Percentiles rank a stretch among this genome's conserved stretches.
Evolutionary conservation across 2,888 invertebrate genomes (phyloP).

Genomic region (Pyrocoelia pectoralis): DNA sequence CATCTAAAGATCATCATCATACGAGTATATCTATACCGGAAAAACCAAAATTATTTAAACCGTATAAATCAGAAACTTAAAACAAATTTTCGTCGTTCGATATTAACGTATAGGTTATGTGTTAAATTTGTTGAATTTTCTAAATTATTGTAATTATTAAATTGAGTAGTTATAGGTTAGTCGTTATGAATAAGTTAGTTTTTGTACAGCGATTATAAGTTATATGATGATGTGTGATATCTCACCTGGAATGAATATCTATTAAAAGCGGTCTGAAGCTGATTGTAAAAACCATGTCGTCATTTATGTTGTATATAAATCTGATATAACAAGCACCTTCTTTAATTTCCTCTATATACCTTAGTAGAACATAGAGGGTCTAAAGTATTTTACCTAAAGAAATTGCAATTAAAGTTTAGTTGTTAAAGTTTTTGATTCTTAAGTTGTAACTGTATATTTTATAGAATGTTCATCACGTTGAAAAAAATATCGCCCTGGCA

Average conservation of each 20-base stretch:
- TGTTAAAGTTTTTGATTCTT: no score
- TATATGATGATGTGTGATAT: neutral
- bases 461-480: no score
- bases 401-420: no score
- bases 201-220: conserved; percentile 8
- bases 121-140: conserved; percentile 6
- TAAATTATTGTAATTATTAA: conserved; percentile 9
- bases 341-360: no score
- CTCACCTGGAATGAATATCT: neutral
- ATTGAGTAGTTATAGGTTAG: neutral
- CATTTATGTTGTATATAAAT: conserved; percentile 7
- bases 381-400: no score
- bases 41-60: conserved; percentile 77
- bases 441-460: no score
- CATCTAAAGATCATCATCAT: conserved; percentile 49
- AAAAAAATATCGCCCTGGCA: no score
- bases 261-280: neutral
- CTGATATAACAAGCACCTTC: no score
- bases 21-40: conserved; percentile 54
- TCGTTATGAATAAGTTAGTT: neutral
- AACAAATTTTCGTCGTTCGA: neutral
- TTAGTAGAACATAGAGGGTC: no score
- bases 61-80: conserved; percentile 71
- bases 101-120: neutral
- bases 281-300: conserved; percentile 4